phyloP scores from a whole-genome alignment of 2,888 invertebrate species.

The Himalopsyche japonica region DNA sequence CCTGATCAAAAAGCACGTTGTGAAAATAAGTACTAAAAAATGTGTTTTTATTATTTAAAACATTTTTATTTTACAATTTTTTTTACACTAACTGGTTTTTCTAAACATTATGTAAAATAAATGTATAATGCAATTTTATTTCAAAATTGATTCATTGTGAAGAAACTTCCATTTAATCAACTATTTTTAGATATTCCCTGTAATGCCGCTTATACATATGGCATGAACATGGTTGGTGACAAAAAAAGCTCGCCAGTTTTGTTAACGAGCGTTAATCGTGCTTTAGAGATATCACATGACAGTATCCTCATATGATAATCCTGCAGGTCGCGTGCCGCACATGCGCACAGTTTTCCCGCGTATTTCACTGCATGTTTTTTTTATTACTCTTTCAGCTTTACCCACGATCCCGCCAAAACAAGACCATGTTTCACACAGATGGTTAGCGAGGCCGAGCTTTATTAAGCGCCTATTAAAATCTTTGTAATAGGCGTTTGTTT shows the following conservation, averaged over 20 bases:
- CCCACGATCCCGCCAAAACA: conserved; percentile 6
- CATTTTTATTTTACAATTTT: too few species aligned
- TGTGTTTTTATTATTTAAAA: too few species aligned
- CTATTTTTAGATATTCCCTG: neutral
- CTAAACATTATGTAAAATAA: too few species aligned
- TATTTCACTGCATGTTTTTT: neutral
- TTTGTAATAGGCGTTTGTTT: conserved; percentile 30
- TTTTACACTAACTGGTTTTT: too few species aligned
- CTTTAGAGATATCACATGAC: neutral
- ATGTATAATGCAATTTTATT: too few species aligned
- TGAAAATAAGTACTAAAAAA: too few species aligned
- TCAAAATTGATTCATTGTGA: too few species aligned
- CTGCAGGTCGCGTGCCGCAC: conserved; percentile 18
- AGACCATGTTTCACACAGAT: conserved; percentile 19
- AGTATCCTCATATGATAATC: neutral
- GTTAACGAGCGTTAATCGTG: neutral
- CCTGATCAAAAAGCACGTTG: too few species aligned
- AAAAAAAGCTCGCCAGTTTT: neutral
- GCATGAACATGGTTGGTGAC: neutral
- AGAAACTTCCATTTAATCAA: too few species aligned
- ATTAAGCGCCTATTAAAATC: conserved; percentile 34
- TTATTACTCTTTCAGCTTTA: neutral
- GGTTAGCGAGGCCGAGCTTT: conserved; percentile 23
- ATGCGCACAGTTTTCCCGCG: conserved; percentile 6
- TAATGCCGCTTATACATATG: neutral